Evolutionary conservation across 2,113 vertebrate species (phyloP), one percentile per base, ranked within the genome.

Genomic region (Heterotis niloticus): DNA sequence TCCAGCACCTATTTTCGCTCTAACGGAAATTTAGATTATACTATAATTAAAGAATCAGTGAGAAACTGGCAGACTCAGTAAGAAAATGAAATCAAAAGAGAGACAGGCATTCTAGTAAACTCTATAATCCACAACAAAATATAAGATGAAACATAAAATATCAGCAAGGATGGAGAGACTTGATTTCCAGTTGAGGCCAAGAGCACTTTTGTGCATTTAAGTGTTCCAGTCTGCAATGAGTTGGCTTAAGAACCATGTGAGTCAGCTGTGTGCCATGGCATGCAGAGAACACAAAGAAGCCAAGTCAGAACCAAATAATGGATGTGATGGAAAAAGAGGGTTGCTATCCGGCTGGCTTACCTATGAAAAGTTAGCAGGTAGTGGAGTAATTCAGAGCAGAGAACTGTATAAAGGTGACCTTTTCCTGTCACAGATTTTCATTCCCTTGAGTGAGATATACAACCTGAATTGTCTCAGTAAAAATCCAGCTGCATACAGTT

Each of bases 161-260:
- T 44, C 7, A 44, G 7, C 34, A 44, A 44, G 34, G 34, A 44
- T 44, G 34, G 34, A n/a, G n/a, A n/a, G n/a, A n/a, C n/a, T n/a
- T n/a, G n/a, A 44, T 44, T 44, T 24, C 57, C 52, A 12, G 24
- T 70, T 12, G 71, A 24, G 57, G 59, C 44, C 60, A 28, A 12
- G 34, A 3, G 64, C 54, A 64, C 24, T 81, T 64, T 83, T 85
- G 84, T 85, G 84, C 82, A 81, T 82, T 80, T 80, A 24, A 26
- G n/a, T 67, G 73, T 80, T 72, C 66, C 24, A n/a, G 26, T 23
- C 24, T 72, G 64, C 62, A 24, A 28, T 44, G 62, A 60, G 23
- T 80, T 74, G 76, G 34, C 64, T 72, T 70, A 17, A 64, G 71
- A 18, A 67, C n/a, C 34, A 29, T 82, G 77, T 54, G 28, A 78